Evolutionary conservation across 2,888 invertebrate species (phyloP).

Genomic region (Acleris literana): DNA sequence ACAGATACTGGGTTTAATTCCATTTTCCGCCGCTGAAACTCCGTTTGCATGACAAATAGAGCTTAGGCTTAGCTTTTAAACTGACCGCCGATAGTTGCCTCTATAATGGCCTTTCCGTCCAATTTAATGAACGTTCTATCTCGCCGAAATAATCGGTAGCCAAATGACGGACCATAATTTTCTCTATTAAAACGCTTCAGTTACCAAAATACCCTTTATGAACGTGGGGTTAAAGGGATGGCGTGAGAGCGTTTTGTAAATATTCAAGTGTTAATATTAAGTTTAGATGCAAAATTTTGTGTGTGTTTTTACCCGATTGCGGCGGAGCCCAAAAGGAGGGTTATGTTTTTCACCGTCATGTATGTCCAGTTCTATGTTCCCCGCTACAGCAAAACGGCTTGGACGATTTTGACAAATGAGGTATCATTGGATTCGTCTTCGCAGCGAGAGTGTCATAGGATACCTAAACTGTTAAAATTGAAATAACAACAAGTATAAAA

Average conservation of each 20-base stretch:
- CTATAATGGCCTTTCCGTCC: slow-evolving; percentile 21
- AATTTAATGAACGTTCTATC: slow-evolving; percentile 31
- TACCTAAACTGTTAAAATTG: no score
- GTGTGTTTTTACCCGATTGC: no score
- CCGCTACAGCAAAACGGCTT: no score
- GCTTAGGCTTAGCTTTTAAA: slow-evolving; percentile 9
- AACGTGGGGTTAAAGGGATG: neutral
- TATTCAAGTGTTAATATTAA: no score
- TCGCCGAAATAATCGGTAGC: slow-evolving; percentile 32
- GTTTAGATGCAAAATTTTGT: neutral
- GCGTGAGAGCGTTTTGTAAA: neutral
- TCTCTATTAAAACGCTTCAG: slow-evolving; percentile 36
- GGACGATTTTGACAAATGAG: no score
- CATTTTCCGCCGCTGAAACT: neutral
- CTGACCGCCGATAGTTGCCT: slow-evolving; percentile 9
- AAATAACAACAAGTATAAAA: no score
- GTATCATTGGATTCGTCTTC: no score
- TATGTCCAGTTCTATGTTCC: no score
- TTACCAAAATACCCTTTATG: slow-evolving; percentile 32
- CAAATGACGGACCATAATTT: slow-evolving; percentile 35
- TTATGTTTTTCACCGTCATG: no score
- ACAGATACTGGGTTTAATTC: slow-evolving; percentile 1
- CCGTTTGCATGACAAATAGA: slow-evolving; percentile 5
- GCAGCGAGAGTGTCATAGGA: no score
- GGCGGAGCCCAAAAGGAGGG: no score